Conservation (phyloP, 2,113 vertebrate species). For the Piaya cayana region DNA sequence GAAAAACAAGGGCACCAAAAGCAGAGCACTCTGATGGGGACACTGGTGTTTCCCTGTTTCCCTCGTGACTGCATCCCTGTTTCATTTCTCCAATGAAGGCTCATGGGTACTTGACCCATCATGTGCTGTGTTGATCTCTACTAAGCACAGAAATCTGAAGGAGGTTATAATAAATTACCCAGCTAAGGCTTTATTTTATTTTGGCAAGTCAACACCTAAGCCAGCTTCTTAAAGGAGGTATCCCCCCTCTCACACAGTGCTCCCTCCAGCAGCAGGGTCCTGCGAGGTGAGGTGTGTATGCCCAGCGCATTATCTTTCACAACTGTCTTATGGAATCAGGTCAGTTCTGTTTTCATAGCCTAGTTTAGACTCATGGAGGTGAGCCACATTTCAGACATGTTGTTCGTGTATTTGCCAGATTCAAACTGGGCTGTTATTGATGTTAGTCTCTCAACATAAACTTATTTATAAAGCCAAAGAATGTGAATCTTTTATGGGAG, state of each 20-base stretch:
- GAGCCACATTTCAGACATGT: not conserved
- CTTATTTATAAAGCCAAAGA: not conserved
- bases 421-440: not conserved
- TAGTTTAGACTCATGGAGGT: not conserved
- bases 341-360: conserved; percentile 4
- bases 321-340: not conserved
- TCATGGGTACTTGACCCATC: fast-evolving
- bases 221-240: not conserved
- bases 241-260: fast-evolving
- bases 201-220: not conserved
- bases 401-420: not conserved
- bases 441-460: not conserved
- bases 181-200: not conserved
- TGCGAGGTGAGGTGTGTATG: not conserved
- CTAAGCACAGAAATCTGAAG: not conserved
- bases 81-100: not conserved
- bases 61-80: not conserved
- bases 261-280: not conserved
- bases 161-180: not conserved
- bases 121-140: fast-evolving
- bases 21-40: not conserved
- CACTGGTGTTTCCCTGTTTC: not conserved
- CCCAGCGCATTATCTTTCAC: not conserved
- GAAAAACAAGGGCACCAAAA: not conserved
- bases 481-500: not conserved